These are phyloP conservation scores for Alauda arvensis DNA, from an alignment of 2,797 vertebrate species.

Conservation along the genomic window DNA sequence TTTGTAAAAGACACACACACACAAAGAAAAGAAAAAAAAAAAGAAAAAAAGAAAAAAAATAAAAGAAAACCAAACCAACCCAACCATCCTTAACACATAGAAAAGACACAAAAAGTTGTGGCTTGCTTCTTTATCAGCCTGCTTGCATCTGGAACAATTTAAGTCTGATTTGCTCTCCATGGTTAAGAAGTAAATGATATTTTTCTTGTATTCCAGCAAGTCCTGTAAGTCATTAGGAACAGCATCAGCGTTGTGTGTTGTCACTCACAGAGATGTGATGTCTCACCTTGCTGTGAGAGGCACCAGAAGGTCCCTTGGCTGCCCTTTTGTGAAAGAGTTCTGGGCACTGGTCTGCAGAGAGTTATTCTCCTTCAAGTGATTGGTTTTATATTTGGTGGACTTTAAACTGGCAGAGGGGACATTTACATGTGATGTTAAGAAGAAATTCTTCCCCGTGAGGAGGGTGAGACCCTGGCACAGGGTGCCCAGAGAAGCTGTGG, in stretches of 20 bases:
- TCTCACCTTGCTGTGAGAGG: background rate
- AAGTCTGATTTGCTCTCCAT: background rate
- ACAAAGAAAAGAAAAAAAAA: background rate
- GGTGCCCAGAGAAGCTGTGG: background rate
- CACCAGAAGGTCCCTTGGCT: background rate
- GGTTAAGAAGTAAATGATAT: background rate
- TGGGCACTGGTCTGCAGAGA: background rate
- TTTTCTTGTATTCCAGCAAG: background rate
- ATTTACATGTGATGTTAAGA: too few relatives aligned
- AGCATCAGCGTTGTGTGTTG: background rate
- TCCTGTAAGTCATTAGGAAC: background rate
- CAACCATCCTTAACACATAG: accelerated
- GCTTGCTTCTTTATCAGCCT: background rate
- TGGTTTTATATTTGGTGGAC: background rate
- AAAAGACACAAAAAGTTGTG: background rate
- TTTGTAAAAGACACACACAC: background rate
- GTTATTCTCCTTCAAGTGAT: background rate
- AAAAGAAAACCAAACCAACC: background rate
- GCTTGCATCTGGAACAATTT: background rate
- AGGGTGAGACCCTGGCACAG: background rate
- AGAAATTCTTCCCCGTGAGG: background rate
- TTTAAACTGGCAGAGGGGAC: background rate
- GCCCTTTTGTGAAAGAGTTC: background rate
- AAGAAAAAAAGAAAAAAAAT: background rate
- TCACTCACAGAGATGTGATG: background rate